These are phyloP conservation scores for Albula glossodonta DNA, from an alignment of 2,113 vertebrate species.

Conservation along the genomic window DNA sequence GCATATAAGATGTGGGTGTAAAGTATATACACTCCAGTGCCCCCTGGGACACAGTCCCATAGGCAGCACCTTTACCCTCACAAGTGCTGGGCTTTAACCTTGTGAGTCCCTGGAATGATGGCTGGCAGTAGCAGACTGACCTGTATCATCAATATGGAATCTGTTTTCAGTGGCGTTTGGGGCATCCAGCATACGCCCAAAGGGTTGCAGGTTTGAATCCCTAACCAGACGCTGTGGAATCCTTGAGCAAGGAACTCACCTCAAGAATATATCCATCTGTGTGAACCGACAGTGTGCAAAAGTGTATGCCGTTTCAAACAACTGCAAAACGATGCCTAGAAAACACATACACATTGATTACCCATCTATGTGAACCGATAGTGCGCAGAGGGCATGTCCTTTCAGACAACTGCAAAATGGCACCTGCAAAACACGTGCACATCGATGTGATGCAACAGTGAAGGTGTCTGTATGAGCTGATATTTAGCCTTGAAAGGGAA, in stretches of 20 bases:
- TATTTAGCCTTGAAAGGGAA: too few relatives aligned
- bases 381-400: neutral
- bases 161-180: neutral
- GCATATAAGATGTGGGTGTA: slow-evolving; percentile 20
- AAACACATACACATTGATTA: too few relatives aligned
- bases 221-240: neutral
- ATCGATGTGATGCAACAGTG: too few relatives aligned
- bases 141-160: slow-evolving; percentile 29
- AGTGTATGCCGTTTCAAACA: neutral
- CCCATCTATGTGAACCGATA: neutral
- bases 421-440: too few relatives aligned
- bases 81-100: neutral
- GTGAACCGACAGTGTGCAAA: neutral
- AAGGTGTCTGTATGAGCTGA: too few relatives aligned
- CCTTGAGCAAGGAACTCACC: neutral
- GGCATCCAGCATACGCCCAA: slow-evolving; percentile 23
- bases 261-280: too few relatives aligned
- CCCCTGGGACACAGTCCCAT: slow-evolving; percentile 25
- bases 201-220: neutral
- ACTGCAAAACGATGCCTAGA: neutral
- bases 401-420: neutral
- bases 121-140: neutral
- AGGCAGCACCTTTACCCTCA: slow-evolving; percentile 17
- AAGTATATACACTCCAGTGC: slow-evolving; percentile 29
- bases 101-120: neutral